Conservation (phyloP, 2,113 vertebrate genomes). For the Podiceps cristatus region DNA sequence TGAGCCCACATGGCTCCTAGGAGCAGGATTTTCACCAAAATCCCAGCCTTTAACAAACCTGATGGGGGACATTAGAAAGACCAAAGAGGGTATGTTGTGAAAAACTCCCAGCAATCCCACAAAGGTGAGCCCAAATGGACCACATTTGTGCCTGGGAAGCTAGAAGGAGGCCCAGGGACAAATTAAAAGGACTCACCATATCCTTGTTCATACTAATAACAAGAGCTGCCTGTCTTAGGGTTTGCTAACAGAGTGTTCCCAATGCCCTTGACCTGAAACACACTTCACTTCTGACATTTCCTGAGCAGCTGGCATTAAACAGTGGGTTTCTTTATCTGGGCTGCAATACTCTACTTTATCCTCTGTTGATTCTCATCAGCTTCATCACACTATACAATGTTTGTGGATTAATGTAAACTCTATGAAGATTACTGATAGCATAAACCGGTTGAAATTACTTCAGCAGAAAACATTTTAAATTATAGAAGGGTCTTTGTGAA, state of each 20-base stretch:
- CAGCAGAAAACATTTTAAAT: slow-evolving; percentile 5
- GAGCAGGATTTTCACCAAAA: slow-evolving; percentile 43
- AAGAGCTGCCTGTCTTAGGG: slow-evolving; percentile 44
- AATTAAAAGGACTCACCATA: slow-evolving; percentile 48
- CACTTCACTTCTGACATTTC: slow-evolving; percentile 68
- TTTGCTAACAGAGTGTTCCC: slow-evolving; percentile 57
- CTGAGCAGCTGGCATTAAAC: slow-evolving; percentile 71
- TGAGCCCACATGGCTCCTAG: not conserved
- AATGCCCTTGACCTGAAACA: slow-evolving; percentile 66
- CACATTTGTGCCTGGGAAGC: not conserved
- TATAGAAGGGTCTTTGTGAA: not conserved
- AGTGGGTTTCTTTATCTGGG: slow-evolving; percentile 54
- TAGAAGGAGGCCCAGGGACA: not conserved
- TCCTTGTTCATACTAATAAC: slow-evolving; percentile 59
- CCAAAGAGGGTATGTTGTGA: not conserved
- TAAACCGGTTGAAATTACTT: not conserved
- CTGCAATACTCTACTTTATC: slow-evolving; percentile 49
- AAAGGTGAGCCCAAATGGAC: slow-evolving; percentile 36
- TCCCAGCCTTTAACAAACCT: not conserved
- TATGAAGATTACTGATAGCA: slow-evolving; percentile 27
- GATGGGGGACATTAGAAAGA: not conserved
- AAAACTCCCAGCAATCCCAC: slow-evolving; percentile 18
- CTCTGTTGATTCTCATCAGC: slow-evolving; percentile 68
- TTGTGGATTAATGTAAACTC: slow-evolving; percentile 60
- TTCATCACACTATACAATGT: slow-evolving; percentile 58